Base-by-base conservation (phyloP, 2,888 invertebrate genomes). In the Drosophila pegasa region DNA sequence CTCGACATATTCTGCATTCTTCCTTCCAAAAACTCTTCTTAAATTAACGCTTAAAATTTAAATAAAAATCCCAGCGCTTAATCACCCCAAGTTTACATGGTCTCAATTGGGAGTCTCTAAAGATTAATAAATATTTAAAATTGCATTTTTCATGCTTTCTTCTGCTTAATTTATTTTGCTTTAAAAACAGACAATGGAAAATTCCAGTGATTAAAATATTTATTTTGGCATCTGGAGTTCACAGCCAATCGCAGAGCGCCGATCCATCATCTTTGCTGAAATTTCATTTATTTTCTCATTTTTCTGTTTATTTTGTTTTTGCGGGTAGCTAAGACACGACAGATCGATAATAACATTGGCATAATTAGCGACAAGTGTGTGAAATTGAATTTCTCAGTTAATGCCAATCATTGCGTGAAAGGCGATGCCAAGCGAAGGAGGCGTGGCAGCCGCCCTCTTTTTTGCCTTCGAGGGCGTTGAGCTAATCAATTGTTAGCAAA, bases 311-410 rank as follows among this genome's bases (percentile, higher is more conserved):
- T 35, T 25, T 31, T 40, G 41, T 62, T 61, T 63, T 69, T 67
- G 72, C 78, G 57, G 47, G 66, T 14, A 37, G 58, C 40, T 38
- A 35, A 14, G 43, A 16, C 27, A 2, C 14, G 60, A 59, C n/a
- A 27, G 55, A 75, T 77, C 71, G 71, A 78, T 77, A 71, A 72
- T 71, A 79, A 63, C 74, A 79, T 74, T 58, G 75, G 54, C 71
- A 68, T 73, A 72, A 74, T 87, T 79, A 76, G 66, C 70, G 88
- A 83, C 88, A 85, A 83, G 84, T 85, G 88, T 85, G 84, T 78
- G 72, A 85, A 86, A 76, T 86, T 83, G 45, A 68, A 67, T 86
- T 88, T 74, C 71, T 35, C 48, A 61, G 48, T 38, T 54, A 57
- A 25, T 47, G 59, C 63, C 57, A 60, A 66, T 67, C 75, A 75